Conservation (phyloP, 2,113 vertebrate species). For the Aspidoscelis tigris region DNA sequence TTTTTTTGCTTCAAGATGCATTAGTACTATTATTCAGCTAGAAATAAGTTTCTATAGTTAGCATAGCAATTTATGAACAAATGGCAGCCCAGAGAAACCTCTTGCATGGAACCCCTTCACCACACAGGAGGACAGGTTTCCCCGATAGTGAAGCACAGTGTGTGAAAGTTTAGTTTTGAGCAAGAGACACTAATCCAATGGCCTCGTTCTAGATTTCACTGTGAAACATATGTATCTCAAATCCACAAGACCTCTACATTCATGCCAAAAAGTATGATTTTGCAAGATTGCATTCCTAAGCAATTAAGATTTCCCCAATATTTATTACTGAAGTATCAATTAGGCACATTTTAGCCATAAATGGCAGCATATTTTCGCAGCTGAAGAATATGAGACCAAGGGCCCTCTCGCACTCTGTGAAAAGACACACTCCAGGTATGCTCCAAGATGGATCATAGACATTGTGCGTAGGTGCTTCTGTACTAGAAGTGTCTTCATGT, state of each 20-base stretch:
- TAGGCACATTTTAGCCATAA: not conserved
- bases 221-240: not conserved
- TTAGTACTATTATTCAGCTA: not conserved
- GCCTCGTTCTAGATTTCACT: not conserved
- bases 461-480: no score
- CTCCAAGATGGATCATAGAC: no score
- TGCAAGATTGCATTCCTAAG: not conserved
- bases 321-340: slow-evolving; percentile 11
- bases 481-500: no score
- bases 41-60: not conserved
- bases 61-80: not conserved
- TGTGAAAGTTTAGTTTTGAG: not conserved
- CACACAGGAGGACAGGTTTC: not conserved
- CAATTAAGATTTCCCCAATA: not conserved
- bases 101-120: not conserved
- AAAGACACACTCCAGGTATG: no score
- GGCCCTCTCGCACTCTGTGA: no score
- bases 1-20: not conserved
- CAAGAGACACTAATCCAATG: not conserved
- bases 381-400: no score
- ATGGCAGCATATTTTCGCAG: no score
- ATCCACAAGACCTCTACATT: not conserved
- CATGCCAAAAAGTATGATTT: no score
- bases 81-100: not conserved
- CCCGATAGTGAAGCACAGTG: not conserved